Percentiles rank a stretch among this genome's conserved stretches.
Evolutionary conservation across 2,888 invertebrate genomes (phyloP).

Genomic region (Drosophila niveifrons): DNA sequence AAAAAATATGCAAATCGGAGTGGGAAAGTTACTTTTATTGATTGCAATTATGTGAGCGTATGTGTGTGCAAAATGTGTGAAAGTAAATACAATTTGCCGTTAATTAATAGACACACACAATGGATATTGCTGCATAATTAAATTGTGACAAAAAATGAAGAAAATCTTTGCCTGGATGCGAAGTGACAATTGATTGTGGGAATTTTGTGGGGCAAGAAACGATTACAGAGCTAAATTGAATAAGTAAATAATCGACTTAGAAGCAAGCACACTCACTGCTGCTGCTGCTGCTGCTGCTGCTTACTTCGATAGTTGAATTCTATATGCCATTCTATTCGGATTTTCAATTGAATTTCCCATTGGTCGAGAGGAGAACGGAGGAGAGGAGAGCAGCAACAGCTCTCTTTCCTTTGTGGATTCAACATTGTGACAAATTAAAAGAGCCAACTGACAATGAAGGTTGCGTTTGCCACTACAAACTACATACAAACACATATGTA

Average conservation of each 20-base stretch:
- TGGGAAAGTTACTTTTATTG: too few species aligned
- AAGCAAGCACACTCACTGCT: not conserved
- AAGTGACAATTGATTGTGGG: slow-evolving; percentile 5
- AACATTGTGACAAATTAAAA: slow-evolving; percentile 38
- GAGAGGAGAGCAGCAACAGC: slow-evolving; percentile 6
- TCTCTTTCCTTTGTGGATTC: slow-evolving; percentile 6
- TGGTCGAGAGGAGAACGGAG: too few species aligned
- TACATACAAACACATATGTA: not conserved
- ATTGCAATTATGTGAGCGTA: too few species aligned
- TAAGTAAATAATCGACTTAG: slow-evolving; percentile 17
- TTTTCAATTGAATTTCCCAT: slow-evolving; percentile 9
- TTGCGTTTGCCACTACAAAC: slow-evolving; percentile 5
- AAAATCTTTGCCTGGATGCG: too few species aligned
- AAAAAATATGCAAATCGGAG: too few species aligned
- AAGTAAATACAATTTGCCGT: too few species aligned
- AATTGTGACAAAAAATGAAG: not conserved
- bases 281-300: slow-evolving; percentile 10
- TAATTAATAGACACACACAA: not conserved
- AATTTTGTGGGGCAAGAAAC: not conserved
- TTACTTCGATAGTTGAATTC: slow-evolving; percentile 19
- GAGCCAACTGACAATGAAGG: slow-evolving; percentile 11
- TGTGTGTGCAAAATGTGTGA: not conserved
- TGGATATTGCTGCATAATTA: not conserved
- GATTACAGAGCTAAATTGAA: slow-evolving; percentile 9
- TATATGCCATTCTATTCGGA: not conserved